Base-by-base conservation (phyloP, 1,140 invertebrate genomes). In the Drosophila trapezifrons region DNA sequence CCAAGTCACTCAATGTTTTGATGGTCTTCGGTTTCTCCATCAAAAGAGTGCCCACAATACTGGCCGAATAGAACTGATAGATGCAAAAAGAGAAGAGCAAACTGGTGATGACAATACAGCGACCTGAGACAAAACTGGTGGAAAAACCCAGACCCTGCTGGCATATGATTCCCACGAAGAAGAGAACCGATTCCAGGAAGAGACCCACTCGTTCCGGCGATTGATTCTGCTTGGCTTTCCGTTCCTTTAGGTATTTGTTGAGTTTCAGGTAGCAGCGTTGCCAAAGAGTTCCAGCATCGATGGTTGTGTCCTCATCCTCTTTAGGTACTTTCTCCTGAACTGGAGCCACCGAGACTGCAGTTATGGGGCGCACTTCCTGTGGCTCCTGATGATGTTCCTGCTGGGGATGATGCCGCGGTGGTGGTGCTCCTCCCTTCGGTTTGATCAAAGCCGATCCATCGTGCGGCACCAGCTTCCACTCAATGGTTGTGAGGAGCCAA, bases 11-110 rank as follows among this genome's bases (percentile, higher is more conserved):
- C 0, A 96, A 32, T 1, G 93, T 95, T 38, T 93, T 94, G 6
- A 96, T 95, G 8, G 93, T 94, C 57, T 93, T 94, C 0, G 94
- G 94, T 29, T 94, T 93, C 54, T 95, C 94, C 65, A 94, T 93
- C 20, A 96, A 90, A n/a, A 96, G 89, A 2, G 94, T 94, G 8
- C 95, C 95, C 2, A 96, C 95, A 62, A 96, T 95, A 66, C 93
- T 95, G 0, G 95, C 96, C 20, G 95, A 95, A 85, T 96, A 96
- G 77, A 95, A 96, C 82, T 96, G 95, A 90, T 94, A 95, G 12
- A 95, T 83, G 18, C 94, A 92, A 54, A 95, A 85, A 0, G 94
- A 93, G 92, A 95, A 95, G 0, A 95, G 49, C 57, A 96, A 94
- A 9, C 94, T 93, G 0, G 94, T 94, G 17, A 95, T 92, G 3